Evolutionary conservation across 2,797 vertebrate genomes (phyloP).

Genomic region (Diceros bicornis): DNA sequence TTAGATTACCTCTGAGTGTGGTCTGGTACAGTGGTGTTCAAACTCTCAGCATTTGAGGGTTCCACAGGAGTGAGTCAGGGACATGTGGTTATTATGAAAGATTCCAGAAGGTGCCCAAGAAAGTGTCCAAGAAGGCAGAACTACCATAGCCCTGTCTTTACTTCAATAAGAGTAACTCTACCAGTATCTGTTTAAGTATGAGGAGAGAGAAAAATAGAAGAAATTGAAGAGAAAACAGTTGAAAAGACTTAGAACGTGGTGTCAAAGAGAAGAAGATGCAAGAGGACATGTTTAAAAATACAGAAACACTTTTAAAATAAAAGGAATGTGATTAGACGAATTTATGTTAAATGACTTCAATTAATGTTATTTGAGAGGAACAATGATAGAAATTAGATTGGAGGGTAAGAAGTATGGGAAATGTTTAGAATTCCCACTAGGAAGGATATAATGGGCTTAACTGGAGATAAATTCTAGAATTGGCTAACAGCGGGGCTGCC

Average conservation of each 20-base stretch:
- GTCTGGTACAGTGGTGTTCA: not conserved
- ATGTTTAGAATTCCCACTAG: conserved; percentile 7
- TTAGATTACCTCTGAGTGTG: not conserved
- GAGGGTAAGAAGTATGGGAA: not conserved
- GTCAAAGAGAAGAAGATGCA: not conserved
- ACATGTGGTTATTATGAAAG: not conserved
- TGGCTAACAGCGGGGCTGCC: not conserved
- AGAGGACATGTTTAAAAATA: not conserved
- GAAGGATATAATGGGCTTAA: conserved; percentile 16
- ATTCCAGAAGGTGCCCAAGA: not conserved
- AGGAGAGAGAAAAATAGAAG: not conserved
- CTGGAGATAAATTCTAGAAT: conserved; percentile 13
- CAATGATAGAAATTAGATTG: not conserved
- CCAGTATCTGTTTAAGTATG: not conserved
- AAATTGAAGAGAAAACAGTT: not conserved
- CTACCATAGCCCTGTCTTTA: not conserved
- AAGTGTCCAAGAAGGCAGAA: conserved; percentile 14
- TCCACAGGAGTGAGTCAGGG: not conserved
- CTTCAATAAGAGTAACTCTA: not conserved
- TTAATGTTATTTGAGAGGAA: not conserved
- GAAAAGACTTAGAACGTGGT: not conserved
- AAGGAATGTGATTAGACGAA: not conserved
- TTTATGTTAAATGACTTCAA: not conserved
- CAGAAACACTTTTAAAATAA: not conserved
- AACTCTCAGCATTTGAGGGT: not conserved